Evolutionary conservation across 1,140 invertebrate genomes (phyloP), one percentile per base, ranked within the genome.

Genomic region (Stenopsyche tienmushanensis): DNA sequence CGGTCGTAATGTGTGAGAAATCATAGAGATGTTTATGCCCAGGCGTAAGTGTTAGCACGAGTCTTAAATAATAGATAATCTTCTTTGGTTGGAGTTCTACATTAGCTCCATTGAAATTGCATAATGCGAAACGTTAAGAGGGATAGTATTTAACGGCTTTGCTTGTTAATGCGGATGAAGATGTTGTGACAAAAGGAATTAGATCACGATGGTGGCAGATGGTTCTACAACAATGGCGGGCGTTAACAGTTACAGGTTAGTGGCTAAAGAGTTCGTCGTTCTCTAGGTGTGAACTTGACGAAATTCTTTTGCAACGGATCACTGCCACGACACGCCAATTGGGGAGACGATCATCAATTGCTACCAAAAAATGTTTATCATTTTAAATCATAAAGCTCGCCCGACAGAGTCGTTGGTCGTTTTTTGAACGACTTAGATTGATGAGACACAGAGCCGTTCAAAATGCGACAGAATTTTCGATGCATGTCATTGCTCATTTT

Each of bases 171-270:
- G 29, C 29, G 29, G 5, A 34, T 34, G 13, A 34, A 34, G 5
- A 13, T 34, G 5, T 5, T 13, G 13, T 13, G 29, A 34, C 29
- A 34, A 34, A 34, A 34, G 29, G 29, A 5, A 13, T 34, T 34
- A 5, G 29, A 34, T 34, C 29, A 13, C 13, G 29, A 34, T 34
- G 47, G 3, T 34, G 47, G 3, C 17, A 49, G 21, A 20, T 18
- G 21, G 15, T 49, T 15, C 21, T 49, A 23, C 39, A 21, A 60
- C 57, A 60, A 60, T 60, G 44, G 57, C 57, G 57, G 52, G 44
- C 57, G 57, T 60, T 45, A 60, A 60, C 57, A 47, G 57, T 60
- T 60, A 60, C 41, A 8, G 57, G 57, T 60, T 60, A 60, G 47
- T 26, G 57, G 20, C 24, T 60, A 7, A 29, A 45, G 21, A 47